These are phyloP conservation scores for Lycaena phlaeas DNA, from an alignment of 2,888 invertebrate genomes.

Conservation along the genomic window DNA sequence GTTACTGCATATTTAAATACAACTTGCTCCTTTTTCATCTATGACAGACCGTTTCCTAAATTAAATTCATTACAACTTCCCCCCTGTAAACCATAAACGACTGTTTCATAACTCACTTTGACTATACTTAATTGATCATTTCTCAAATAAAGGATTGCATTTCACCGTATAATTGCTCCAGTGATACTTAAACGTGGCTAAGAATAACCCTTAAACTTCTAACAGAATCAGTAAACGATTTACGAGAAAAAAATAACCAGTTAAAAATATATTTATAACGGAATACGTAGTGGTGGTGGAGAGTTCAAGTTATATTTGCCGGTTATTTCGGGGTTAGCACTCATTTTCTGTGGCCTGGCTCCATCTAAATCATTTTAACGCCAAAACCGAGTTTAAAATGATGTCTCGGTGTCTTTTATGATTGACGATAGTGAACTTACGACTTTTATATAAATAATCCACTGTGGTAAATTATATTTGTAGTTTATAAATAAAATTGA, in stretches of 20 bases:
- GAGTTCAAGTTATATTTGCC: constrained; percentile 24
- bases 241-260: constrained; percentile 20
- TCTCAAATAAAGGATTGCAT: constrained; percentile 23
- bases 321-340: constrained; percentile 40
- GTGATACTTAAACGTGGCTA: constrained; percentile 34
- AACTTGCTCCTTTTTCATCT: too few relatives aligned
- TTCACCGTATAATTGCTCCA: constrained; percentile 41
- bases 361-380: constrained; percentile 61
- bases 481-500: too few relatives aligned
- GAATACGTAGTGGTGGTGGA: constrained; percentile 10
- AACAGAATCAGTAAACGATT: constrained; percentile 39
- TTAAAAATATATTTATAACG: too few relatives aligned
- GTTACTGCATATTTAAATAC: too few relatives aligned
- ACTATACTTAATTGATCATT: constrained; percentile 27
- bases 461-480: too few relatives aligned
- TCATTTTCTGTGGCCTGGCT: constrained; percentile 43
- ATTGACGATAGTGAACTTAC: constrained; percentile 27
- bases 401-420: constrained; percentile 28
- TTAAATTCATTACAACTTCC: constrained; percentile 7
- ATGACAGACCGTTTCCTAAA: too few relatives aligned
- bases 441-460: too few relatives aligned
- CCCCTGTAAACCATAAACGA: background rate
- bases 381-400: constrained; percentile 47
- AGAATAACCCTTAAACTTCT: constrained; percentile 35
- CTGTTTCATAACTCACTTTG: constrained; percentile 18